These are phyloP conservation scores for Furcifer pardalis DNA, from an alignment of 2,797 vertebrate genomes.

Conservation along the genomic window DNA sequence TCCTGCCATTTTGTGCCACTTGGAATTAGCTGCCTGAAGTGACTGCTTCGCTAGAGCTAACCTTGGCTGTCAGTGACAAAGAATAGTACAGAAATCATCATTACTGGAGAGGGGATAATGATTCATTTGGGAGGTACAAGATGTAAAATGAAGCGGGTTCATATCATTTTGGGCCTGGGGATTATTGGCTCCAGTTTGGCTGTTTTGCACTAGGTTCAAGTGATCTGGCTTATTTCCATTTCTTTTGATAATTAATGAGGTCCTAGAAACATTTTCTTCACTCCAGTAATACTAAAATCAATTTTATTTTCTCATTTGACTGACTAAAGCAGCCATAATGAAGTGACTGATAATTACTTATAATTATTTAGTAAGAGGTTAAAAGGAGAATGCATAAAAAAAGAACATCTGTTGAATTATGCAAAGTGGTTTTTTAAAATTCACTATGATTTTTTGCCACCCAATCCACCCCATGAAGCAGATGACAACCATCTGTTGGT, in stretches of 20 bases:
- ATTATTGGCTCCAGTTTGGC: background rate
- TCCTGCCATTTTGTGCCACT: background rate
- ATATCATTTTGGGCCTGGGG: background rate
- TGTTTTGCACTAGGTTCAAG: background rate
- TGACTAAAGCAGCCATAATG: constrained; percentile 28
- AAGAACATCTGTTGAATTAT: constrained; percentile 27
- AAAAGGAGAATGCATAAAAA: constrained; percentile 40
- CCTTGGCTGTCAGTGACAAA: background rate
- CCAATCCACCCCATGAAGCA: no score
- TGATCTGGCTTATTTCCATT: background rate
- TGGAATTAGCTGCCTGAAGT: background rate
- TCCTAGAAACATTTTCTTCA: background rate
- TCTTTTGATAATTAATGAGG: background rate
- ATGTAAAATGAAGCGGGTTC: background rate
- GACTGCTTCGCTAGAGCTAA: background rate
- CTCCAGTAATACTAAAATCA: constrained; percentile 34
- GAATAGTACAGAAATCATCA: background rate
- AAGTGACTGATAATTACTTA: constrained; percentile 44
- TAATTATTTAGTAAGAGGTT: constrained; percentile 39
- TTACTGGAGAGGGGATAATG: background rate
- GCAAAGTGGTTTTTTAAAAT: background rate
- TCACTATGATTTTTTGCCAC: no score
- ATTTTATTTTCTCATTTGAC: constrained; percentile 47
- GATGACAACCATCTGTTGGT: no score
- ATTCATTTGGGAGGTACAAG: background rate